These are phyloP conservation scores for Argyrosomus regius DNA, from an alignment of 2,797 vertebrate genomes.

Conservation along the genomic window DNA sequence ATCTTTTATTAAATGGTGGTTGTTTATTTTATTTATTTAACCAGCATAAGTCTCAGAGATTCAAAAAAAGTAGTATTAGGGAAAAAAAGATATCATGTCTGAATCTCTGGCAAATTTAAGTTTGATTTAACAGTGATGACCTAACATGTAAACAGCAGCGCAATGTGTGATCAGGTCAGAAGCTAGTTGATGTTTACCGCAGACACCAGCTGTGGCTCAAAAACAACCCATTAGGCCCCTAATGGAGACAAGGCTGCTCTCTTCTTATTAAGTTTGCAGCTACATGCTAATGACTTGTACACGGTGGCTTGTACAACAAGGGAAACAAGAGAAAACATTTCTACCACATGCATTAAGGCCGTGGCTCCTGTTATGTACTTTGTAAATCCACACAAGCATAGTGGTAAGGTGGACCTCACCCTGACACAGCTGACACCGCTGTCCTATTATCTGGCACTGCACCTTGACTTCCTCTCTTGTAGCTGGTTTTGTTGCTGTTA, in stretches of 20 bases:
- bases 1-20: not conserved
- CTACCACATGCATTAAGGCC: not conserved
- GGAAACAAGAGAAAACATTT: not conserved
- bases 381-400: not conserved
- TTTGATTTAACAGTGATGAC: slow-evolving; percentile 18
- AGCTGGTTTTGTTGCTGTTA: not conserved
- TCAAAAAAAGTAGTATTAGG: not conserved
- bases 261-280: slow-evolving; percentile 10
- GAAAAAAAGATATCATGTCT: not conserved
- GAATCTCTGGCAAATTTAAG: slow-evolving; percentile 1
- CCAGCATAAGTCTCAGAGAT: not conserved
- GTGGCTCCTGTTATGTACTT: not conserved
- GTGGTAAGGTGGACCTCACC: not conserved
- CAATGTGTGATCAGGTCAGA: slow-evolving; percentile 31
- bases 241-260: slow-evolving; percentile 16
- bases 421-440: not conserved
- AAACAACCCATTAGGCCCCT: slow-evolving; percentile 37
- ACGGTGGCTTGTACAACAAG: not conserved
- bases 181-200: slow-evolving; percentile 29
- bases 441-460: not conserved
- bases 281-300: slow-evolving; percentile 3
- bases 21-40: slow-evolving; percentile 9
- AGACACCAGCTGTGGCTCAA: slow-evolving; percentile 30
- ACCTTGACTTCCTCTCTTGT: not conserved
- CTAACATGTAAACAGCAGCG: slow-evolving; percentile 6